Evolutionary conservation across 1,140 invertebrate species (phyloP).

Genomic region (Eueides isabella): DNA sequence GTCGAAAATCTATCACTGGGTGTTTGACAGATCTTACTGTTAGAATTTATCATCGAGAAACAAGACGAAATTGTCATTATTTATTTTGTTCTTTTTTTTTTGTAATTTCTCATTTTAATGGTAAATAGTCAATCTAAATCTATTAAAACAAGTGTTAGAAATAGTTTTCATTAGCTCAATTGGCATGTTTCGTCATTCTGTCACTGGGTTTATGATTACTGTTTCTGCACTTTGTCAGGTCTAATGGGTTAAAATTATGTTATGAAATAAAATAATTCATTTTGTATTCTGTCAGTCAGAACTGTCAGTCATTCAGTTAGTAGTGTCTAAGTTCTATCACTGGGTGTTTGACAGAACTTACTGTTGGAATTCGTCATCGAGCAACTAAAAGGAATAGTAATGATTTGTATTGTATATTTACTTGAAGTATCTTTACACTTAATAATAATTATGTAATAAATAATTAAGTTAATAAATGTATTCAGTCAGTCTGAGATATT

Average conservation of each 20-base stretch:
- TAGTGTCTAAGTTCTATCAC: slow-evolving; percentile 45
- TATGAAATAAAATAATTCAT: too few relatives aligned
- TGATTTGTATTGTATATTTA: too few relatives aligned
- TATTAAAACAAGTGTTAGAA: neutral
- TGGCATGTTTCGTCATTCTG: slow-evolving; percentile 44
- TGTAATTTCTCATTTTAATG: neutral
- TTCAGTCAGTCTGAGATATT: too few relatives aligned
- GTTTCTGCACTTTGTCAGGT: too few relatives aligned
- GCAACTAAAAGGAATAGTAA: neutral
- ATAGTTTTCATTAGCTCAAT: slow-evolving; percentile 39
- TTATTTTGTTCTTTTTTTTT: neutral
- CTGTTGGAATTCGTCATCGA: neutral
- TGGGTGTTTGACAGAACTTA: slow-evolving; percentile 35
- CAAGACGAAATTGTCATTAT: neutral
- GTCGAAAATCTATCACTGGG: slow-evolving; percentile 44
- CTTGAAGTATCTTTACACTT: too few relatives aligned
- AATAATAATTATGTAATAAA: too few relatives aligned
- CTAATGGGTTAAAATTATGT: too few relatives aligned
- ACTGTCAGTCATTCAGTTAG: slow-evolving; percentile 42
- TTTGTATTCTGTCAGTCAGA: neutral
- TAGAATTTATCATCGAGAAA: neutral
- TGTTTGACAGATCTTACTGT: slow-evolving; percentile 23
- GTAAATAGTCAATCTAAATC: too few relatives aligned
- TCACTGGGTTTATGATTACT: slow-evolving; percentile 50
- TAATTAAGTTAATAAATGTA: too few relatives aligned